A percentile compares a stretch with the other conserved stretches of the same genome.
phyloP scores from a whole-genome alignment of 2,113 vertebrate genomes.

The Zosterops pallidus region DNA sequence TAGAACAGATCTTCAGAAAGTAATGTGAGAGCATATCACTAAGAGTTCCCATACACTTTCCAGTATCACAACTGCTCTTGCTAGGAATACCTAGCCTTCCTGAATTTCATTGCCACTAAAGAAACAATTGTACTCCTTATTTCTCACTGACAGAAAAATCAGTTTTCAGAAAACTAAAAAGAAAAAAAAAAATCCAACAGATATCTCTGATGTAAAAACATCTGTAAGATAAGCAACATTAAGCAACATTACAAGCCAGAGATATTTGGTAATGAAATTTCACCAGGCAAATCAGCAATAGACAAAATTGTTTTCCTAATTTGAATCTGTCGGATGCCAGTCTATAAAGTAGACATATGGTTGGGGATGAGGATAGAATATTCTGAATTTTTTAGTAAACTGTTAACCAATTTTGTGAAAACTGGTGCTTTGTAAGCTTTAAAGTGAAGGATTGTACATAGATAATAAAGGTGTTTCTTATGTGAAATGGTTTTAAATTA shows the following conservation, averaged over 20 bases:
- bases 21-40: neutral
- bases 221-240: neutral
- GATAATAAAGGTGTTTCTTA: neutral
- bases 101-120: neutral
- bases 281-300: neutral
- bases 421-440: neutral
- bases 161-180: neutral
- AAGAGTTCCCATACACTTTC: neutral
- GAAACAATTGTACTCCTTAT: neutral
- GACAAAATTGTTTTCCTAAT: neutral
- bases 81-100: neutral
- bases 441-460: neutral
- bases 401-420: neutral
- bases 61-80: neutral
- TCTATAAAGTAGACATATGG: neutral
- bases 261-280: neutral
- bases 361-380: neutral
- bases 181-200: neutral
- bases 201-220: neutral
- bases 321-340: neutral
- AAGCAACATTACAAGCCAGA: neutral
- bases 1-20: neutral
- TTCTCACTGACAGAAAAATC: neutral
- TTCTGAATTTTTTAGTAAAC: neutral
- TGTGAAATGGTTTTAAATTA: neutral